Evolutionary conservation across 2,113 vertebrate genomes (phyloP).

Genomic region (Melanerpes aurifrons): DNA sequence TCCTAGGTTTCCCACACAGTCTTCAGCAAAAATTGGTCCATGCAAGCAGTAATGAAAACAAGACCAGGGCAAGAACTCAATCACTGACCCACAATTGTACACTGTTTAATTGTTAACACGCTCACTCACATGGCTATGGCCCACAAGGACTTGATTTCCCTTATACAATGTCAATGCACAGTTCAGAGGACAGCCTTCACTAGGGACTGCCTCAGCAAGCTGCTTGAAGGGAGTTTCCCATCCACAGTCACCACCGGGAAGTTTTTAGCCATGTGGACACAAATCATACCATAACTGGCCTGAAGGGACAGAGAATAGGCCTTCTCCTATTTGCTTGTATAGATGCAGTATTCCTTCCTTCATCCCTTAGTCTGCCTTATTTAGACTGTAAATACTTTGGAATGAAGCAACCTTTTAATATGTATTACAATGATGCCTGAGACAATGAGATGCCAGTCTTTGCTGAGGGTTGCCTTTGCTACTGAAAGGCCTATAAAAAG

Average conservation of each 20-base stretch:
- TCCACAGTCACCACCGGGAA: background rate
- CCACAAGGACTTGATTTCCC: slow-evolving; percentile 24
- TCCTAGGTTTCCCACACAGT: slow-evolving; percentile 15
- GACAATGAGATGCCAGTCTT: slow-evolving; percentile 35
- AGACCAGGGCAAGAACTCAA: background rate
- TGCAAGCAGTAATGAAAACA: slow-evolving; percentile 53
- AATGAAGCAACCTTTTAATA: slow-evolving; percentile 8
- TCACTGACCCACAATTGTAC: slow-evolving; percentile 8
- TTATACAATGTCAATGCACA: slow-evolving; percentile 18
- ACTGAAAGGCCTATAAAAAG: slow-evolving; percentile 26
- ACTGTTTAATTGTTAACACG: slow-evolving; percentile 37
- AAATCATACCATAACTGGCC: slow-evolving; percentile 2
- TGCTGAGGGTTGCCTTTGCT: slow-evolving; percentile 34
- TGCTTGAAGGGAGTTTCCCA: background rate
- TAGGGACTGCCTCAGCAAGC: background rate
- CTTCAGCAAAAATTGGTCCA: background rate
- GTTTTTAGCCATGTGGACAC: background rate
- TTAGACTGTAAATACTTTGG: slow-evolving; percentile 42
- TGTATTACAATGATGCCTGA: slow-evolving; percentile 19
- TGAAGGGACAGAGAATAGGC: background rate
- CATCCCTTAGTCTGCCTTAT: background rate
- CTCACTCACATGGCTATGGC: background rate
- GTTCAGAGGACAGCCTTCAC: background rate
- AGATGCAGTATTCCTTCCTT: background rate
- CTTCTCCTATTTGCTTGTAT: background rate